Base-by-base conservation (phyloP, 2,888 invertebrate genomes). In the Toxonevra muliebris region DNA sequence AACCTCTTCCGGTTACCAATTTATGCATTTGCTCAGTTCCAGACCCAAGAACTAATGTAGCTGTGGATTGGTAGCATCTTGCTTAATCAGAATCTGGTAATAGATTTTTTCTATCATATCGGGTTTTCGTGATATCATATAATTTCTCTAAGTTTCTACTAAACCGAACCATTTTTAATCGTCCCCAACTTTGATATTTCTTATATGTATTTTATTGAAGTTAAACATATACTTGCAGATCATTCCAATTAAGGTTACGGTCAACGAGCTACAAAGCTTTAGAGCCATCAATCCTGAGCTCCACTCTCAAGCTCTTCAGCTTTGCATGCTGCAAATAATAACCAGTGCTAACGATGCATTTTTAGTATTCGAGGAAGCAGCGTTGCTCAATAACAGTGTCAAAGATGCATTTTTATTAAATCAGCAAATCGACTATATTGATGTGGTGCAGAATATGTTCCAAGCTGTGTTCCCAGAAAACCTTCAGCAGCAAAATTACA, bases 381-480 rank as follows among this genome's bases (percentile, higher is more conserved):
- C 72, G 1, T 71, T 76, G 0, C 1, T 77, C n/a, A 30, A 30
- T 7, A 70, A 55, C 1, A 45, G 10, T 30, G 40, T 43, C 0
- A 64, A 71, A n/a, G 75, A 75, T 15, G 43, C 66, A 0, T 70
- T 70, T 7, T 71, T 73, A 57, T 58, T 75, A 20, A 73, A 75
- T 17, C 76, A 77, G 12, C 82, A 80, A 64, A 42, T 79, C 45
- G 74, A 76, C 57, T 78, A 76, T 62, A 62, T 81, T 30, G 73
- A 81, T 12, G 59, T 80, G 43, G 65, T 78, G 15, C 72, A 71
- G 5, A 61, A 71, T 41, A 75, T 80, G 76, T 74, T 74, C 30
- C 73, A 73, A 1, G 58, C 72, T 0, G 55, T 74, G 0, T 17
- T 74, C 1, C 61, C 48, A 4, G 65, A 71, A 57, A n/a, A 43